phyloP scores from a whole-genome alignment of 2,888 invertebrate genomes.

The Crocallis elinguaria region DNA sequence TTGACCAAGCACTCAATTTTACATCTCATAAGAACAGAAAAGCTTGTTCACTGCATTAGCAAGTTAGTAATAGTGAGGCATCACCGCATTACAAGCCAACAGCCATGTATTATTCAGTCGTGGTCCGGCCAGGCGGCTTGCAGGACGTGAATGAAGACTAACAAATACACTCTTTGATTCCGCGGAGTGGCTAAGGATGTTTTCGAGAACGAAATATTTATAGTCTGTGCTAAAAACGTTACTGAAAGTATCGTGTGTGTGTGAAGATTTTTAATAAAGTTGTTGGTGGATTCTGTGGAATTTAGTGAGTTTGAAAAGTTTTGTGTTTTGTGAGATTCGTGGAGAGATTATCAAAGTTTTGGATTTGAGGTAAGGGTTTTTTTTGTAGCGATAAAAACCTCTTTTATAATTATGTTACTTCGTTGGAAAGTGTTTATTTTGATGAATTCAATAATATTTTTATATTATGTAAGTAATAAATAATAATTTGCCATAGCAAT shows the following conservation, averaged over 20 bases:
- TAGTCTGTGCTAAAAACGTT: slow-evolving; percentile 10
- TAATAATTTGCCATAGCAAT: too few relatives aligned
- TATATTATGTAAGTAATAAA: too few relatives aligned
- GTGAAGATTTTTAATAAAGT: slow-evolving; percentile 7
- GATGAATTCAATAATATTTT: too few relatives aligned
- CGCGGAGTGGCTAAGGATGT: neutral
- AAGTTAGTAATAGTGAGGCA: slow-evolving; percentile 3
- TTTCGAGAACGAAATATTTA: slow-evolving; percentile 19
- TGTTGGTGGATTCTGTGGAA: neutral
- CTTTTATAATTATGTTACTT: neutral
- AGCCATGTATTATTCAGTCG: slow-evolving; percentile 18
- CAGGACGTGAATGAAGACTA: slow-evolving; percentile 20
- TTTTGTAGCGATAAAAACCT: neutral
- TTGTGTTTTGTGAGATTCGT: neutral
- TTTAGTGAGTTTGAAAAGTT: slow-evolving; percentile 6
- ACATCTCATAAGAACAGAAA: too few relatives aligned
- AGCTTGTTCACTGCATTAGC: neutral
- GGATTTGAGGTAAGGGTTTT: slow-evolving; percentile 5
- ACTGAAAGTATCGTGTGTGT: slow-evolving; percentile 15
- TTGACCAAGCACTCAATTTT: too few relatives aligned
- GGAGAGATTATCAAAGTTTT: neutral
- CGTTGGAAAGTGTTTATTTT: neutral
- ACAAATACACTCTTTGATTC: neutral
- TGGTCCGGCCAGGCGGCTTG: slow-evolving; percentile 12
- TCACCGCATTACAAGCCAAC: slow-evolving; percentile 6